Base-by-base conservation (phyloP, 2,797 vertebrate genomes). In the Toxotes lorentzi region DNA sequence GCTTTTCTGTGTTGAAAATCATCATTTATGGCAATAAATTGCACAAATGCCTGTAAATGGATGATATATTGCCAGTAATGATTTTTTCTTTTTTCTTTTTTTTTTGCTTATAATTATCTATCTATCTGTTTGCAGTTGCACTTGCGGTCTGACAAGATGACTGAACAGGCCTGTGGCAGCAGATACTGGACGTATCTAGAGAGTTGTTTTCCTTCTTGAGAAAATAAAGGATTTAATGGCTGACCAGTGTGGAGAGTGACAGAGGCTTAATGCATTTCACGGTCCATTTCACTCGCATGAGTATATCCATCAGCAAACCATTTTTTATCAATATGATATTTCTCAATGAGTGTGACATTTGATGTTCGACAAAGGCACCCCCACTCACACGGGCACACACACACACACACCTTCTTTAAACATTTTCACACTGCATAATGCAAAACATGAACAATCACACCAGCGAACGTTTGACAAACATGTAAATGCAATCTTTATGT, bases 301-400 rank as follows among this genome's bases (percentile, higher is more conserved):
- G 83, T 75, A 76, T 61, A 56, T 90, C 90, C 81, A 84, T 53
- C 63, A 86, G 63, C 58, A 70, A 79, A 64, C 54, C 59, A 73
- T 89, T 83, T 89, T 81, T 85, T 81, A 79, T 83, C 83, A 87
- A 78, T 72, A 76, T 87, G 79, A 87, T 89, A 84, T 90, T 89
- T 89, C 43, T 78, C 56, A 79, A 79, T 68, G 51, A 85, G 69
- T 51, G 73, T 78, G 86, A 88, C 85, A 84, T 90, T 88, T 88
- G 82, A 83, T 86, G 70, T 51, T 21, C 40, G 59, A 87, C 62
- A 32, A 62, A 68, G 30, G 2, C 48, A 4, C 10, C 9, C 16
- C 7, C 27, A 11, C 56, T 11, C 60, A 24, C 43, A 43, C 10
- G 17, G n/a, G 23, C 23, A 62, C 73, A 14, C 51, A 21, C 47